Evolutionary conservation across 1,140 invertebrate genomes (phyloP).

Genomic region (Trichoplusia ni): DNA sequence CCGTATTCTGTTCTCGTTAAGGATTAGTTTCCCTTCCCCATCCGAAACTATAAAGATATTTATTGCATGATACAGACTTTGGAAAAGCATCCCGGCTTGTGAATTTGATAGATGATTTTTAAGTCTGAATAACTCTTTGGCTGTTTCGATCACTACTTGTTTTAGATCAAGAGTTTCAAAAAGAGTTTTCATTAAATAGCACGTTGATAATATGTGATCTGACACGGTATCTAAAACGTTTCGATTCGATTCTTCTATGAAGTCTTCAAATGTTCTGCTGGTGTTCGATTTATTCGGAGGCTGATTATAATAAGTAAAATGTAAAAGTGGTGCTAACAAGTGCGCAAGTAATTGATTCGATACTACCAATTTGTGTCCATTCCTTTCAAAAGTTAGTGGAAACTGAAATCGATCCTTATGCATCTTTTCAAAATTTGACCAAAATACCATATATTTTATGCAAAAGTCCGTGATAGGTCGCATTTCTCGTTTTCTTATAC

Average conservation of each 20-base stretch:
- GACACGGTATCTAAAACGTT: constrained; percentile 26
- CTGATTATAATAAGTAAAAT: background rate
- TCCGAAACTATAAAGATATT: constrained; percentile 31
- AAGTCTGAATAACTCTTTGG: constrained; percentile 34
- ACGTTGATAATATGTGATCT: constrained; percentile 34
- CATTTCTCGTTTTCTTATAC: constrained; percentile 27
- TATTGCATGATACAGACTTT: constrained; percentile 37
- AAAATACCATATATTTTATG: constrained; percentile 33
- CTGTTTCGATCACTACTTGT: constrained; percentile 12
- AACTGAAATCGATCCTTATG: background rate
- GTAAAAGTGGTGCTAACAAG: background rate
- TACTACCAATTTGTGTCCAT: constrained; percentile 33
- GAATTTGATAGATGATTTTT: constrained; percentile 26
- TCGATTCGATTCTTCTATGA: constrained; percentile 13
- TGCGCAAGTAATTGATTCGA: constrained; percentile 31
- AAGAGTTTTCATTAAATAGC: constrained; percentile 21
- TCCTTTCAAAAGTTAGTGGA: constrained; percentile 33
- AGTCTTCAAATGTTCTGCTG: background rate
- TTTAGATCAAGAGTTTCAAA: constrained; percentile 25
- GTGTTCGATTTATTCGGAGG: background rate
- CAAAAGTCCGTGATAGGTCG: constrained; percentile 22
- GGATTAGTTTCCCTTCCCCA: constrained; percentile 21
- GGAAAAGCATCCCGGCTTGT: constrained; percentile 38
- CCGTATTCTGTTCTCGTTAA: constrained; percentile 20
- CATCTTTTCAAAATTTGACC: constrained; percentile 32